Base-by-base conservation (phyloP, 2,888 invertebrate genomes). In the Psylliodes chrysocephalus region DNA sequence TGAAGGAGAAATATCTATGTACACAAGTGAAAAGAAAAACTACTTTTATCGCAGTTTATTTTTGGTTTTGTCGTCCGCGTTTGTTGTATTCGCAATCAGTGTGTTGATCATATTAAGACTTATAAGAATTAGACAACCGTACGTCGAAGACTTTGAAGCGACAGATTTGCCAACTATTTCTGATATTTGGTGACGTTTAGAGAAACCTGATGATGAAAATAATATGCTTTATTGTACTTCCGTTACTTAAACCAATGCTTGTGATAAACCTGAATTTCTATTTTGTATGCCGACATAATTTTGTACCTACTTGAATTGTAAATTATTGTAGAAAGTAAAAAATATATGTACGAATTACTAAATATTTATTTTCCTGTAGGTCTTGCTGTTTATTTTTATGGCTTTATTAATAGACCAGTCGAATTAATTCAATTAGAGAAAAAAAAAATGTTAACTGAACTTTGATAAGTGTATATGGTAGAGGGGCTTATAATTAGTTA, bases 121-220 rank as follows among this genome's bases (percentile, higher is more conserved):
- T n/a, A 81, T 81, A 7, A 79, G 77, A 33, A 70, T 77, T 75
- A 71, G 78, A 76, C 68, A 65, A 40, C 47, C 79, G 53, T 64
- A 64, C 25, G 53, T 70, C 54, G 84, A 85, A 64, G 83, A 85
- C 73, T 84, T 90, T 84, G 90, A 90, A 80, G 89, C 89, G 79
- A 83, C 82, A 73, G 83, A 83, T 69, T 74, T 86, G 69, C 84
- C 85, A 33, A 88, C 89, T 61, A 87, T 89, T 53, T 86, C 88
- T 47, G 90, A 90, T 75, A 84, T 90, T 66, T 90, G 90, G 90
- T 90, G 90, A 90, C 89, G 87, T 78, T 80, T 87, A 78, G 84
- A 86, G 74, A 85, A 72, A 64, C 85, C 84, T 63, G 79, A 77
- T 82, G 86, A 87, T 40, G 82, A 87, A 83, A 83, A 86, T 83